Evolutionary conservation across 37 sponge, comb jelly and placozoan genomes (phyloP).

Genomic region (Tethya wilhelma): DNA sequence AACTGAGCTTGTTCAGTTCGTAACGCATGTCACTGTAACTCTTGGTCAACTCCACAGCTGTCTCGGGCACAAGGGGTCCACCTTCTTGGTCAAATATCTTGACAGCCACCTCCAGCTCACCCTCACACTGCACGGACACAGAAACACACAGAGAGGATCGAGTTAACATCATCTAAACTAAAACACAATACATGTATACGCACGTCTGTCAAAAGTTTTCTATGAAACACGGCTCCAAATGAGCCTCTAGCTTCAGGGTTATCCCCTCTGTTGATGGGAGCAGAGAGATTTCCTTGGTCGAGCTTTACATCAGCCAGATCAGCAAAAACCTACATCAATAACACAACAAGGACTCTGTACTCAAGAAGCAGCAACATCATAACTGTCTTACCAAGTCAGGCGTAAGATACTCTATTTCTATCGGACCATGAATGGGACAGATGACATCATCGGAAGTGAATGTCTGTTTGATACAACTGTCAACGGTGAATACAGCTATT

Average conservation of each 20-base stretch:
- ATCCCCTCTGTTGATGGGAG: conserved; percentile 24
- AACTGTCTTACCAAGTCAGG: conserved; percentile 62
- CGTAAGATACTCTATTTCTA: conserved; percentile 39
- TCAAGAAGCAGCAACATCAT: background rate
- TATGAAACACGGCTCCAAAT: conserved; percentile 42
- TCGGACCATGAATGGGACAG: conserved; percentile 49
- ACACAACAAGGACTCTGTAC: background rate
- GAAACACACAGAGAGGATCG: background rate
- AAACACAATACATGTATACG: conserved; percentile 15
- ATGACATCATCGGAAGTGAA: conserved; percentile 5
- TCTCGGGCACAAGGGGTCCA: background rate
- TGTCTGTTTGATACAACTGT: conserved; percentile 35
- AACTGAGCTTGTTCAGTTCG: conserved; percentile 66
- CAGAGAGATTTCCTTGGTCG: conserved; percentile 21
- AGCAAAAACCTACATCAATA: conserved; percentile 39
- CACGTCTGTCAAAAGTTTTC: conserved; percentile 11
- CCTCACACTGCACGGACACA: background rate
- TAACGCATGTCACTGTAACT: conserved; percentile 72
- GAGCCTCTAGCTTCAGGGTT: conserved; percentile 15
- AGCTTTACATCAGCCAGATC: conserved; percentile 52
- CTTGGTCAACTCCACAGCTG: conserved; percentile 32
- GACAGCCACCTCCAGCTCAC: conserved; percentile 46
- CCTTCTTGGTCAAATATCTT: conserved; percentile 55
- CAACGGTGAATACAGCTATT: conserved; percentile 35
- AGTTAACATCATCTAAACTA: background rate